Conservation (phyloP, 2,888 invertebrate genomes). For the Limnephilus lunatus region DNA sequence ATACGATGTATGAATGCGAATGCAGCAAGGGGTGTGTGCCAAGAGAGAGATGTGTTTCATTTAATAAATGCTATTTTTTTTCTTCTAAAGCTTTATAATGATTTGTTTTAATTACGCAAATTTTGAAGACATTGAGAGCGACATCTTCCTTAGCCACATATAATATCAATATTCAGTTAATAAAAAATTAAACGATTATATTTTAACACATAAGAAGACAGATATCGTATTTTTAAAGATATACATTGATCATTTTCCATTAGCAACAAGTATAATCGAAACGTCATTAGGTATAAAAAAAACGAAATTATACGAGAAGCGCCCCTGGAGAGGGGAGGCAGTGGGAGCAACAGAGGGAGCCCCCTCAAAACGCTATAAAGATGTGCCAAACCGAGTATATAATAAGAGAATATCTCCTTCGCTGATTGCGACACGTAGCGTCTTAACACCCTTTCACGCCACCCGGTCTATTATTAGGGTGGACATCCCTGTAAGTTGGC, state of each 20-base stretch:
- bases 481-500: conserved; percentile 62
- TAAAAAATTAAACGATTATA: no score
- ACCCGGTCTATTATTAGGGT: conserved; percentile 63
- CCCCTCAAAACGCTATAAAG: conserved; percentile 29
- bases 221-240: no score
- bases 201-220: no score
- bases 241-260: not conserved
- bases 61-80: no score
- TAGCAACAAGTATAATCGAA: not conserved
- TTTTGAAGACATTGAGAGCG: no score
- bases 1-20: no score
- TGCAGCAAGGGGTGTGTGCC: no score
- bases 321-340: not conserved
- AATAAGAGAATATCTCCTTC: conserved; percentile 63
- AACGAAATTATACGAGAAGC: not conserved
- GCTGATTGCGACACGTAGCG: conserved; percentile 66
- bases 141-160: no score
- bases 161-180: no score
- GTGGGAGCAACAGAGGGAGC: not conserved
- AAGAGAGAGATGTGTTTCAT: no score
- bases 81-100: no score
- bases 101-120: no score
- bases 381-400: conserved; percentile 53
- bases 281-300: not conserved
- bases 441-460: conserved; percentile 65